phyloP scores from a whole-genome alignment of 2,113 vertebrate species.

The Varanus komodoensis region DNA sequence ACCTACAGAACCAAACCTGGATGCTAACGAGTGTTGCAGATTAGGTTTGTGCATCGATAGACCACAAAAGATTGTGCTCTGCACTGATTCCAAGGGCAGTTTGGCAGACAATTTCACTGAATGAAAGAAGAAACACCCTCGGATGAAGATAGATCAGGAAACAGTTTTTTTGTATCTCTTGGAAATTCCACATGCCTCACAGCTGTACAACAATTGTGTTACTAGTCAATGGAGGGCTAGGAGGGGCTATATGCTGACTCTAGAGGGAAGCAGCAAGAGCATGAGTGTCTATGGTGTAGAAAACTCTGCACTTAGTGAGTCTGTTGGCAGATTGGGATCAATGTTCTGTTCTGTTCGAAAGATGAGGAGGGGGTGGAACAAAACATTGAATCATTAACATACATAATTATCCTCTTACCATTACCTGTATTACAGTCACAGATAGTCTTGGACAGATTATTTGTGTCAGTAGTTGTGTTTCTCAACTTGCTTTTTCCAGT shows the following conservation, averaged over 20 bases:
- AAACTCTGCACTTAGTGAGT: background rate
- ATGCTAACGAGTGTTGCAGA: no score
- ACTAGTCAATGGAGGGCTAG: background rate
- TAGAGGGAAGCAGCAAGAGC: background rate
- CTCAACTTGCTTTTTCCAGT: background rate
- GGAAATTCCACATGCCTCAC: background rate
- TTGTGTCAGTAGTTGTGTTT: background rate
- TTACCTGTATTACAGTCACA: background rate
- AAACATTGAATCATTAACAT: background rate
- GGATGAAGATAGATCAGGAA: background rate
- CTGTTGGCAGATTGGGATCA: background rate
- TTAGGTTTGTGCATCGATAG: background rate
- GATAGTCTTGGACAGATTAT: background rate
- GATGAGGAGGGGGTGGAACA: no score
- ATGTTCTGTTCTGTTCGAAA: background rate
- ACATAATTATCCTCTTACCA: background rate
- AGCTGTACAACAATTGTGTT: background rate
- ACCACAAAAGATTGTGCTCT: background rate
- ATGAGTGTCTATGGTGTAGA: background rate
- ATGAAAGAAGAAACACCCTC: no score
- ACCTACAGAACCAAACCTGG: no score
- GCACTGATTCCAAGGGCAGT: background rate
- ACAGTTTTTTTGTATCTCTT: background rate
- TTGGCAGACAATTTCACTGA: background rate
- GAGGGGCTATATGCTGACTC: background rate